Percentiles rank a stretch among this genome's conserved stretches.
These are phyloP conservation scores for Pediacus dermestoides DNA, from an alignment of 2,888 invertebrate genomes.

Conservation along the genomic window DNA sequence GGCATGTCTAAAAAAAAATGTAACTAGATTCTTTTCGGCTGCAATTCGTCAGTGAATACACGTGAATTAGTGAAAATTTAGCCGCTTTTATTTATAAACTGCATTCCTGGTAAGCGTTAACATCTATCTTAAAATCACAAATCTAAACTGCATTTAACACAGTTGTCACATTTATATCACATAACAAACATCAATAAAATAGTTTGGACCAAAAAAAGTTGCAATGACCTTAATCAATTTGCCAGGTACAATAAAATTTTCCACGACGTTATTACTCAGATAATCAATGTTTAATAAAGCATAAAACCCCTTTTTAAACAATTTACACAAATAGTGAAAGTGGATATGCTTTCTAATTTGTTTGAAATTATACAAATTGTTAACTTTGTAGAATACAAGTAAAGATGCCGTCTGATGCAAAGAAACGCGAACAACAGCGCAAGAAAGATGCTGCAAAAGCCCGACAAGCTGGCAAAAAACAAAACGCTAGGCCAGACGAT, in stretches of 20 bases:
- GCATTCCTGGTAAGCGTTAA: slow-evolving; percentile 22
- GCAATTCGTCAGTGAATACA: slow-evolving; percentile 27
- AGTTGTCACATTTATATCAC: not conserved
- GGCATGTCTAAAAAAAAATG: not conserved
- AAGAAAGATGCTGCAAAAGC: slow-evolving; percentile 92
- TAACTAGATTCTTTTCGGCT: slow-evolving; percentile 20
- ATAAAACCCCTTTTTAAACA: not conserved
- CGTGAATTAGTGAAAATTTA: slow-evolving; percentile 27
- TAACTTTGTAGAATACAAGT: not conserved
- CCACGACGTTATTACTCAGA: not conserved
- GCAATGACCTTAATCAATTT: not conserved
- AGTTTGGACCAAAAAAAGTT: too few species aligned
- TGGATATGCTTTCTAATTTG: slow-evolving; percentile 2
- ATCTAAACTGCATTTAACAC: not conserved
- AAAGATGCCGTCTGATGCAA: slow-evolving; percentile 96
- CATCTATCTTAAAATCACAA: not conserved
- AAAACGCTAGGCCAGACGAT: slow-evolving; percentile 37
- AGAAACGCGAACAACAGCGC: slow-evolving; percentile 95
- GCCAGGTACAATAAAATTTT: slow-evolving; percentile 3
- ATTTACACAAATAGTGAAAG: slow-evolving; percentile 5
- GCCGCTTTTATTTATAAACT: slow-evolving; percentile 27
- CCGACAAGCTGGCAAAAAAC: slow-evolving; percentile 54
- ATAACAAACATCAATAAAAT: not conserved
- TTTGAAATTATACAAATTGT: slow-evolving; percentile 6
- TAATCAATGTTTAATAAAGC: slow-evolving; percentile 1